Evolutionary conservation across 2,113 vertebrate species (phyloP), one percentile per base, ranked within the genome.

Genomic region (Cariama cristata): DNA sequence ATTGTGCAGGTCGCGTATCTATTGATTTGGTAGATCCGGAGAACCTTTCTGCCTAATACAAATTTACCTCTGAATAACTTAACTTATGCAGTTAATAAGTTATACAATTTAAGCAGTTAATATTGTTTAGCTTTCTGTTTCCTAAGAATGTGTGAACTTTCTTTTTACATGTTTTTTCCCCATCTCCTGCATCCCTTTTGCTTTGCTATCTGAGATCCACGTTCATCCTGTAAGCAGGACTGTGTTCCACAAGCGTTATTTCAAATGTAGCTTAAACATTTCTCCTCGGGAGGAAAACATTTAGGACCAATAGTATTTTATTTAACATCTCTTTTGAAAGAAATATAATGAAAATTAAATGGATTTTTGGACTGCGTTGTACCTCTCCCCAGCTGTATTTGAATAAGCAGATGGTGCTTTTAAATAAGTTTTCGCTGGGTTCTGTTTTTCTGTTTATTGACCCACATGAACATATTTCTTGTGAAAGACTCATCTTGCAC

Each of bases 391-490:
- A 73, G 66, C 66, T 93, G 80, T 45, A 55, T 64, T 72, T 94
- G 32, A 93, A 64, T 75, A 87, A 91, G 73, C 89, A 93, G 90
- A 58, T 88, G 92, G 58, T 93, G 58, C 79, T 92, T 94, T 91
- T 75, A 93, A 94, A 72, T 93, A 5, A 76, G 38, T 94, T 90
- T 94, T 82, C 19, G 32, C 30, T 68, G 23, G 21, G 45, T 45
- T 88, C 91, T 94, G 35, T 74, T 92, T 72, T 91, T 75, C 76
- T 79, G 12, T 50, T 92, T 96, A 42, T 91, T 89, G 69, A 72
- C 45, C 58, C 33, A 53, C 62, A 64, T 71, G 63, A 84, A 73
- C 24, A 20, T 85, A 58, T 69, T 91, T 88, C 73, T 76, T 73
- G 14, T 58, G 74, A 45, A 88, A 93, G 22, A 62, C 42, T 90